Evolutionary conservation across 2,797 vertebrate genomes (phyloP), one percentile per base, ranked within the genome.

Genomic region (Pelobates cultripes): DNA sequence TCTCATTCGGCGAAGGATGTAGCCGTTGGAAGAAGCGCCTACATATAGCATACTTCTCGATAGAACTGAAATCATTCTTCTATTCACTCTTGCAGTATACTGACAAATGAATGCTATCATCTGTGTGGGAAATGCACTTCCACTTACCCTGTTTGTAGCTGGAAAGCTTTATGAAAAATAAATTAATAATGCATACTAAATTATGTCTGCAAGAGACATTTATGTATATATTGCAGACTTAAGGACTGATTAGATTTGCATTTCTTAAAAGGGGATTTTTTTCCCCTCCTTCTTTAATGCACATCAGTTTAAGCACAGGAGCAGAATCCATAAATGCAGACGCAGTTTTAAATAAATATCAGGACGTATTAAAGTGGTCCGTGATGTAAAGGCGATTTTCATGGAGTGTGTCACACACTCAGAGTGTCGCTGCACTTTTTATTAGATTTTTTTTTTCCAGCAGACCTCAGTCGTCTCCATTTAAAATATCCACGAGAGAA

Each of bases 141-240:
- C 87, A 78, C 86, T 92, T 90, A 89, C 86, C 86, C 84, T 89
- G 86, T 88, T 88, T 87, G 88, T 89, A 87, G 86, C 88, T 86
- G 85, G 86, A 87, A 91, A 90, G 87, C 87, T 91, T 91, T 92
- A 90, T 90, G 90, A 91, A 92, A 93, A 93, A 93, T 92, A 92
- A 92, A 93, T 92, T 92, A 93, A 91, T 91, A 94, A 93, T 92
- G 89, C 91, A 91, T 89, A 88, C 89, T 91, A 90, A 92, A 92
- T 93, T 91, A 92, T 90, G 86, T 91, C 90, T 91, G 88, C 89
- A 86, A 88, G 89, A 92, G 91, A 91, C 89, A 87, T 89, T 91
- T 89, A 90, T 91, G 89, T 92, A 90, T 91, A 84, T 89, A 90
- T 88, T 87, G 88, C 88, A 86, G 80, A 88, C 89, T 91, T 91